Percentiles rank a stretch among this genome's conserved stretches.
These are phyloP conservation scores for Parus major DNA, from an alignment of 2,113 vertebrate species.

Conservation along the genomic window DNA sequence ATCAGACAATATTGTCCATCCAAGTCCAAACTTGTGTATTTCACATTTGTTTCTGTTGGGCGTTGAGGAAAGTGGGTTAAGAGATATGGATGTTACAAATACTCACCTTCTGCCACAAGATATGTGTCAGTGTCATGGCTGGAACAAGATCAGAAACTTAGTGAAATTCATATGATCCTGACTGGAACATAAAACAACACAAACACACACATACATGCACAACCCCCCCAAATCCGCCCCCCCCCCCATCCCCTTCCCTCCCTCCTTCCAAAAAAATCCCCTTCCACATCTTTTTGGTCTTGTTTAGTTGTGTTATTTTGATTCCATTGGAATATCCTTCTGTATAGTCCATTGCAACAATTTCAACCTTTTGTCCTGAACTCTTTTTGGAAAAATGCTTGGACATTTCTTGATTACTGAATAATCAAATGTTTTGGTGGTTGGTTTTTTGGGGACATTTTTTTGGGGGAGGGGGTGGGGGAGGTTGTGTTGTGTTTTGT, in stretches of 20 bases:
- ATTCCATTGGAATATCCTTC: background rate
- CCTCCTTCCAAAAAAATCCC: accelerated
- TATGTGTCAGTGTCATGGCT: background rate
- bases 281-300: background rate
- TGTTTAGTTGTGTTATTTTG: background rate
- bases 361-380: background rate
- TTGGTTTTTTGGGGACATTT: background rate
- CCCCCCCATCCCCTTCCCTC: accelerated
- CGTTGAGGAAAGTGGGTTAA: background rate
- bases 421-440: constrained; percentile 13
- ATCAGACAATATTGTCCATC: background rate
- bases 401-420: background rate
- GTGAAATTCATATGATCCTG: background rate
- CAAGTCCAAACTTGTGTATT: background rate
- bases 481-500: no score
- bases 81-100: background rate
- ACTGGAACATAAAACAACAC: background rate
- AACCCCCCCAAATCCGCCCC: no score
- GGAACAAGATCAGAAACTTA: background rate
- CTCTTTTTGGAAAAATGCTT: background rate
- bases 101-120: background rate
- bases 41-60: background rate
- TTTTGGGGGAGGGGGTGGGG: background rate
- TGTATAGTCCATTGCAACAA: background rate
- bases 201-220: background rate